phyloP scores from a whole-genome alignment of 1,140 invertebrate genomes.

The Lepidostoma basale region DNA sequence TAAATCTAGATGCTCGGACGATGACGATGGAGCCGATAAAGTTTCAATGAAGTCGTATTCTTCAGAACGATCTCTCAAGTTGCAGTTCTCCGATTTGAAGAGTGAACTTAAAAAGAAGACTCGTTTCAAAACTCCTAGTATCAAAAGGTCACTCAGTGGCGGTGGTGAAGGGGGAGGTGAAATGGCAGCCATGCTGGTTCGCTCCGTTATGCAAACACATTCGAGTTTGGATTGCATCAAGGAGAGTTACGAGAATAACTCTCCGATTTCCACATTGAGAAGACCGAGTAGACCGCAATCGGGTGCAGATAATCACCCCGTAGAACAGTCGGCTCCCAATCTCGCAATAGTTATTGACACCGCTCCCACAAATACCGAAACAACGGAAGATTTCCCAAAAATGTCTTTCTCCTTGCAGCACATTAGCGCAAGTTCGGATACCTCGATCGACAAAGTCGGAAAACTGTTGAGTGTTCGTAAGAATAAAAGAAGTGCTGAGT shows the following conservation, averaged over 20 bases:
- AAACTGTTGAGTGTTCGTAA: slow-evolving; percentile 29
- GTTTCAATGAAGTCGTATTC: slow-evolving; percentile 55
- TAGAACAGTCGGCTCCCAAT: slow-evolving; percentile 15
- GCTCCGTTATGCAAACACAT: slow-evolving; percentile 66
- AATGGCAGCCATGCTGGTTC: slow-evolving; percentile 69
- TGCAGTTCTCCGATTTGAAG: slow-evolving; percentile 52
- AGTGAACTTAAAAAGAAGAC: slow-evolving; percentile 57
- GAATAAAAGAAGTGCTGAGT: slow-evolving; percentile 50
- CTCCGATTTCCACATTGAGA: slow-evolving; percentile 54
- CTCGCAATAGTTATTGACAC: slow-evolving; percentile 31
- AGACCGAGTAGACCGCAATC: slow-evolving; percentile 56
- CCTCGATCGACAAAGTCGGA: slow-evolving; percentile 25
- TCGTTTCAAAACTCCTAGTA: slow-evolving; percentile 56
- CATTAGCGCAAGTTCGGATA: slow-evolving; percentile 36
- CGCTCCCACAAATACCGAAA: not conserved
- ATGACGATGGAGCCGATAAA: slow-evolving; percentile 54
- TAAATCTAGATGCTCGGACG: slow-evolving; percentile 25
- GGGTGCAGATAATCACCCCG: slow-evolving; percentile 37
- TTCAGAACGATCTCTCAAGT: slow-evolving; percentile 53
- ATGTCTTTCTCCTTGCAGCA: slow-evolving; percentile 35
- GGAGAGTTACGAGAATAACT: slow-evolving; percentile 62
- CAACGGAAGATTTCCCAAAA: slow-evolving; percentile 16
- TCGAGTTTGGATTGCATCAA: slow-evolving; percentile 66
- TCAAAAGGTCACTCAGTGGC: slow-evolving; percentile 62
- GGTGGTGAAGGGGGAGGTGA: slow-evolving; percentile 61